Evolutionary conservation across 2,113 vertebrate genomes (phyloP), one percentile per base, ranked within the genome.

Genomic region (Sebastes fasciatus): DNA sequence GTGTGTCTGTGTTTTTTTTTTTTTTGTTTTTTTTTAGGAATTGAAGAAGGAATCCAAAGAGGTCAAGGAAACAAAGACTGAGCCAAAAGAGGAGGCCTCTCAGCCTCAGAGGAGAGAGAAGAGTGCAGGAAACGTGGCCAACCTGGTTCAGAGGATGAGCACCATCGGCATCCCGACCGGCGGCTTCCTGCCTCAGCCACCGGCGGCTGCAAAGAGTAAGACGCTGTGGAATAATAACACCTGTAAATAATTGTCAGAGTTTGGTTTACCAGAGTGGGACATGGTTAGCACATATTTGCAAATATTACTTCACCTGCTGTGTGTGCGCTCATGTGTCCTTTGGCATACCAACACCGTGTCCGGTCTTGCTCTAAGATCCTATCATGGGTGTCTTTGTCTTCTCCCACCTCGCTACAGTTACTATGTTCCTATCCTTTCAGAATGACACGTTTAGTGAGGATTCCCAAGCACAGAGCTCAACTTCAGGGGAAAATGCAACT

Each of bases 121-220:
- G 77, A 94, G 95, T 46, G 73, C 91, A 0, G 97, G 98, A 60
- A 99, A 97, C 11, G 98, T 99, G 57, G 98, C 98, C 62, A 96
- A 96, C 73, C 96, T 99, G 78, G 98, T 99, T 54, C 98, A 99
- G 83, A 96, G 98, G 64, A 99, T 99, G 94, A 99, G 98, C 89
- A 96, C 84, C 23, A 97, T 97, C 3, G 97, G 97, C 67, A 95
- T 99, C 89, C 98, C 97, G n/a, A 94, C 96, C 3, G 97, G 97
- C 51, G 97, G 96, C 85, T 96, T 99, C 92, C 97, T 96, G 84
- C 97, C 96, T 61, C 95, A 94, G 0, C 91, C 94, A 0, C 80
- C 87, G 93, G 96, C 93, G 52, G 83, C 89, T 79, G 95, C 94
- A 85, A 98, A 95, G 91, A 99, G 98, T 99, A 96, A n/a, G 97